phyloP scores from a whole-genome alignment of 1,140 invertebrate genomes.

The Palaemon carinicauda region DNA sequence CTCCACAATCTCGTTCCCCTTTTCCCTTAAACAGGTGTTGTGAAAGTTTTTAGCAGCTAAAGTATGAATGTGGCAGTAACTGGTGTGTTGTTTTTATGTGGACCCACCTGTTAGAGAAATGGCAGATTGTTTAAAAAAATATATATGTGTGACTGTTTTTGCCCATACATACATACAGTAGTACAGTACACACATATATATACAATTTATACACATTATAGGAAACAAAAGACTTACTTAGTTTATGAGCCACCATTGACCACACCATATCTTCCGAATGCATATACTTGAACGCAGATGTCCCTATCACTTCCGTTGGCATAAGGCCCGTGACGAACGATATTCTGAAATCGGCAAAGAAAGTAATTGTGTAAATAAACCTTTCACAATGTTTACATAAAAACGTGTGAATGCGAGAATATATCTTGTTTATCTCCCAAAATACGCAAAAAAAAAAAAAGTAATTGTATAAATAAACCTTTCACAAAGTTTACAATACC shows the following conservation, averaged over 20 bases:
- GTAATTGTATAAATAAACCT: too few relatives aligned
- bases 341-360: conserved; percentile 14
- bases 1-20: too few relatives aligned
- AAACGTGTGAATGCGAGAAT: too few relatives aligned
- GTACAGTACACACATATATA: neutral
- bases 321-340: conserved; percentile 35
- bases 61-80: neutral
- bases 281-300: conserved; percentile 41
- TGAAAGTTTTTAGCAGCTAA: too few relatives aligned
- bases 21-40: too few relatives aligned
- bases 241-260: conserved; percentile 41
- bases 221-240: conserved; percentile 2
- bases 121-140: neutral
- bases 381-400: neutral
- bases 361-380: neutral
- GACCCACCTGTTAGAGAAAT: neutral
- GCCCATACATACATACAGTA: too few relatives aligned
- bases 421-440: too few relatives aligned
- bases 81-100: neutral
- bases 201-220: neutral
- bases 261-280: conserved; percentile 38
- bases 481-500: too few relatives aligned
- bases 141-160: too few relatives aligned
- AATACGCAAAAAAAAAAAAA: too few relatives aligned
- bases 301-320: conserved; percentile 36